Conservation (phyloP, 2,113 vertebrate genomes). For the Eretmochelys imbricata region DNA sequence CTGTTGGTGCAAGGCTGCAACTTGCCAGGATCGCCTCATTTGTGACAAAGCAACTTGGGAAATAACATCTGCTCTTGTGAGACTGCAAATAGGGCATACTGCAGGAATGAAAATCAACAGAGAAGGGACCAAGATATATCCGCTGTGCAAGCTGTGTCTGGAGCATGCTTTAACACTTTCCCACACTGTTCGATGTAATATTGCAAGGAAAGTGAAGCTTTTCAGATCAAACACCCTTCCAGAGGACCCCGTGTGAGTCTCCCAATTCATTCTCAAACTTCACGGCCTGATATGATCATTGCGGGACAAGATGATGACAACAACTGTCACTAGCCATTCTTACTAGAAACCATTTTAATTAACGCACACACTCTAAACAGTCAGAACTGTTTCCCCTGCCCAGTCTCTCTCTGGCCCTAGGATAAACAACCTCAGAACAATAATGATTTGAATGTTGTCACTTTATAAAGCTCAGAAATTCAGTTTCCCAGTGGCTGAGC, state of each 20-base stretch:
- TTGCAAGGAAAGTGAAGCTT: background rate
- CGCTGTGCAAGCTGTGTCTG: too few species aligned
- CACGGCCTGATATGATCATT: background rate
- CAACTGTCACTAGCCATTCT: background rate
- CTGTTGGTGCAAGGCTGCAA: background rate
- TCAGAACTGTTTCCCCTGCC: background rate
- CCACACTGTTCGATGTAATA: background rate
- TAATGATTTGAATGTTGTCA: background rate
- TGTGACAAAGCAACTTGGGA: background rate
- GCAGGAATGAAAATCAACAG: too few species aligned
- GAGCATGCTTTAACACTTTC: background rate
- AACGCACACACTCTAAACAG: background rate
- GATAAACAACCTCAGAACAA: background rate
- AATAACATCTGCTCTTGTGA: too few species aligned
- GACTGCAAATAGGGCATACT: too few species aligned
- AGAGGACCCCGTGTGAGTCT: too few species aligned
- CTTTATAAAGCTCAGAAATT: background rate
- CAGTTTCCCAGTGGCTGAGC: background rate
- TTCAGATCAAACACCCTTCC: background rate
- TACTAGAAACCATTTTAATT: background rate
- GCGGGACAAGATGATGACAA: background rate
- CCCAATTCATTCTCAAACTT: background rate
- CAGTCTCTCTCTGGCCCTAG: background rate
- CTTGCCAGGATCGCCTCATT: background rate
- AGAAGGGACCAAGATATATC: too few species aligned